Evolutionary conservation across 2,113 vertebrate genomes (phyloP), one percentile per base, ranked within the genome.

Genomic region (Panthera uncia): DNA sequence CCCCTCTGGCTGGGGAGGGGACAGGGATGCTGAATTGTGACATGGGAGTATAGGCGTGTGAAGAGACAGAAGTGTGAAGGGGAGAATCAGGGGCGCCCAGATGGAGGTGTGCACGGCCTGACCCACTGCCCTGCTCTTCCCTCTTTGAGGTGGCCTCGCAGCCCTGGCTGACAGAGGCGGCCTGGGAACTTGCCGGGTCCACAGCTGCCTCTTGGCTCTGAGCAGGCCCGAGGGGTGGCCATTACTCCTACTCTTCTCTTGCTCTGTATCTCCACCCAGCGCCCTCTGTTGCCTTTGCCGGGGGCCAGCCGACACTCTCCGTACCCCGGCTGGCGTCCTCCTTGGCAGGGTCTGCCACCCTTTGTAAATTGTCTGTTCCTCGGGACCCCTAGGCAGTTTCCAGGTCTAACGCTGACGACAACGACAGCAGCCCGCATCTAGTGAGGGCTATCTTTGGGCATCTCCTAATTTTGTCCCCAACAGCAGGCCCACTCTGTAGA

Each of bases 31-130:
- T 57, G 38, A 25, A 33, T 29, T 6, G 33, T 63, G 11, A 63
- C 65, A 38, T 33, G 4, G 0, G 82, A 15, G 21, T 66, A 11
- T 18, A 89, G 78, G 38, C 12, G 1, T 61, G 19, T 38, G 7
- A 50, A 33, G 76, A 73, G 19, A 45, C 16, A 55, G 83, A 29
- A 12, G 2, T 0, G 5, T 7, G 21, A 76, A 33, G 19, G 73
- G 55, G 74, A 68, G 86, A 25, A 14, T 38, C 41, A 15, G 48
- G 19, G 13, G 11, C 55, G 21, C 50, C 57, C 57, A 33, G 10
- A 18, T 1, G 0, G 38, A 36, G 69, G 19, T 19, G 7, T 10
- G 21, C 21, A 14, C 0, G 10, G 7, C 50, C 84, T 10, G 48
- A 82, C 36, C 69, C 18, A 18, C 61, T 1, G 31, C 52, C 29